Percentiles rank a stretch among this genome's conserved stretches.
Conservation (phyloP, 2,113 vertebrate genomes). For the Panthera tigris region DNA sequence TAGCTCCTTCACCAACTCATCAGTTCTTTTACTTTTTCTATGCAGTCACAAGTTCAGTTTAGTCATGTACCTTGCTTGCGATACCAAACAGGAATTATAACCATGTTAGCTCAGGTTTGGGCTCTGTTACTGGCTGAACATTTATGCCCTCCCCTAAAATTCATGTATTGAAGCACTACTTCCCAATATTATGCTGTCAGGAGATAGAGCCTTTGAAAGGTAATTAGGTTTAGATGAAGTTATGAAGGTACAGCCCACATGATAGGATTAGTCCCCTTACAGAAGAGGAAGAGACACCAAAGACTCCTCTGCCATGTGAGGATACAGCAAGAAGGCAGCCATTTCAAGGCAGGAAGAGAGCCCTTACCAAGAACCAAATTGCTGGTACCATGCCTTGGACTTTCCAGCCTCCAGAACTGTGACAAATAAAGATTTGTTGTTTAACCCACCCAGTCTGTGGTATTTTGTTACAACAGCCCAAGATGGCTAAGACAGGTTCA, state of each 20-base stretch:
- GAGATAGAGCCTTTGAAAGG: not conserved
- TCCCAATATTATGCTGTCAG: not conserved
- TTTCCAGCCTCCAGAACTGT: not conserved
- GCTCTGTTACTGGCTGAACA: not conserved
- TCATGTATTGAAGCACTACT: not conserved
- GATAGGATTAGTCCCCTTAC: not conserved
- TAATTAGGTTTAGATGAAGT: not conserved
- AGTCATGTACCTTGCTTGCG: slow-evolving; percentile 22
- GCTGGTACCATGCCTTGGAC: not conserved
- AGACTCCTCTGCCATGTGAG: not conserved
- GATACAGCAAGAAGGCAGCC: not conserved
- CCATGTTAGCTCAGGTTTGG: not conserved
- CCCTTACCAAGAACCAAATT: not conserved
- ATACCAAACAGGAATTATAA: slow-evolving; percentile 18
- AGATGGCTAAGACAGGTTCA: not conserved
- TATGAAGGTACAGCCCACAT: not conserved
- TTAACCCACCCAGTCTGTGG: not conserved
- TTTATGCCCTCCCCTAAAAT: not conserved
- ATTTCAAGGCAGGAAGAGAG: not conserved
- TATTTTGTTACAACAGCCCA: not conserved
- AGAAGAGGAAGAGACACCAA: not conserved
- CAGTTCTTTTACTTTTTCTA: not conserved
- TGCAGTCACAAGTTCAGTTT: slow-evolving; percentile 4
- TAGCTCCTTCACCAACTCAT: slow-evolving; percentile 33
- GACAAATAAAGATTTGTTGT: not conserved